Evolutionary conservation across 2,797 vertebrate species (phyloP), one percentile per base, ranked within the genome.

Genomic region (Petrocephalus schoutedeni): DNA sequence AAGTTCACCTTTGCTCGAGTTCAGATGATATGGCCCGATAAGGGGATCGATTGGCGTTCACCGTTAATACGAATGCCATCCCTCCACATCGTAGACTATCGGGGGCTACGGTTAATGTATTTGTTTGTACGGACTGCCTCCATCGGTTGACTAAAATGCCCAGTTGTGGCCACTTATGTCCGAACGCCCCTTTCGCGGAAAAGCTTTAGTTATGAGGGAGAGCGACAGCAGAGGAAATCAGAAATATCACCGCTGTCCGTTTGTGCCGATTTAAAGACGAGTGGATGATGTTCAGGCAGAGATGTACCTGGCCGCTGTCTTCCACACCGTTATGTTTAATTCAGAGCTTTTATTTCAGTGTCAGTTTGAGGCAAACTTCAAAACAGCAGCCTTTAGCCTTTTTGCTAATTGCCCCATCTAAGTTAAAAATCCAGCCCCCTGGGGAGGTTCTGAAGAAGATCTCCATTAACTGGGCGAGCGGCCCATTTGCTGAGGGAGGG

Each of bases 1-100:
- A 92, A 96, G 96, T 96, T 96, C 96, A 96, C 94, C 96, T 96
- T 95, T 95, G 94, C 92, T 90, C 90, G 89, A 82, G 91, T 93
- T 91, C 92, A 93, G 95, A 96, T 96, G 94, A 94, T 92, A 95
- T 93, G 92, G 91, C 89, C 89, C 91, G 96, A 96, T 95, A 95
- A 90, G 84, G n/a, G 67, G 89, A 95, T 96, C 93, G 92, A 96
- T 96, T 88, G 90, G 61, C 74, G 88, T 88, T 89, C 89, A 82
- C 19, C 89, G 91, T 92, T 92, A 89, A 89, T 90, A 87, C 80
- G 67, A 90, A 89, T 85, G 89, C 90, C 91, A 92, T 90, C 84
- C 61, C 90, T 90, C 87, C 67, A 89, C 91, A 85, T 92, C 85
- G 91, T 84, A 86, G 83, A 83, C 83, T 74, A 86, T 92, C 87